Evolutionary conservation across 1,140 invertebrate genomes (phyloP).

Genomic region (Nautilus pompilius): DNA sequence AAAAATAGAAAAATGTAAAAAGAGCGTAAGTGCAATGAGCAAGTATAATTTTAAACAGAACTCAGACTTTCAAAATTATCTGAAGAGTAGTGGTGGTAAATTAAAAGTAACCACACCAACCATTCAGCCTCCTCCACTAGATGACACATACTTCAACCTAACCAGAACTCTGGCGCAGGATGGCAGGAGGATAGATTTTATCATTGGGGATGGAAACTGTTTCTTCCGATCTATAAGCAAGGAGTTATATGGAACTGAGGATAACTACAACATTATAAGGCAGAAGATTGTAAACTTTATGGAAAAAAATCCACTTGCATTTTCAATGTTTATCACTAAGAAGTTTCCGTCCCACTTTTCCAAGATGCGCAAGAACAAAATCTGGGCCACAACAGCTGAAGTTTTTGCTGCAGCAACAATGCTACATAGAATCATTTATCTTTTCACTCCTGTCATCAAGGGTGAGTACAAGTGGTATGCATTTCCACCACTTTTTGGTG

Average conservation of each 20-base stretch:
- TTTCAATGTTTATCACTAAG: conserved; percentile 38
- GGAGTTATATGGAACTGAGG: conserved; percentile 37
- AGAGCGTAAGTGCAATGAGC: too few relatives aligned
- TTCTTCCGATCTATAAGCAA: conserved; percentile 47
- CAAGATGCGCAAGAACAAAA: conserved; percentile 27
- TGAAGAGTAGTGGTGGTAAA: too few relatives aligned
- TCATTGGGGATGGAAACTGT: conserved; percentile 49
- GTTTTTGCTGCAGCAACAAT: conserved; percentile 44
- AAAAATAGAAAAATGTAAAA: too few relatives aligned
- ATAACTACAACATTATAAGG: conserved; percentile 36
- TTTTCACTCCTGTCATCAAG: conserved; percentile 37
- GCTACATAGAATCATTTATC: conserved; percentile 37
- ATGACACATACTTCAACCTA: not conserved
- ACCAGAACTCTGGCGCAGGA: conserved; percentile 9
- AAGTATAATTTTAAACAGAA: too few relatives aligned
- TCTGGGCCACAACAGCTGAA: conserved; percentile 45
- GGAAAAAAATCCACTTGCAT: conserved; percentile 28
- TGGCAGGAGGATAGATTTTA: conserved; percentile 36
- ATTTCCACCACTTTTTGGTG: conserved; percentile 26
- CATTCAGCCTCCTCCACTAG: not conserved
- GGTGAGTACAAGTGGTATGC: conserved; percentile 37
- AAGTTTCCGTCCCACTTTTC: conserved; percentile 27
- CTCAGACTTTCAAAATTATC: too few relatives aligned
- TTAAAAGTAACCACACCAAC: too few relatives aligned
- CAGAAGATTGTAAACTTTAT: conserved; percentile 37